These are phyloP conservation scores for Intellagama lesueurii DNA, from an alignment of 2,797 vertebrate species.

Conservation along the genomic window DNA sequence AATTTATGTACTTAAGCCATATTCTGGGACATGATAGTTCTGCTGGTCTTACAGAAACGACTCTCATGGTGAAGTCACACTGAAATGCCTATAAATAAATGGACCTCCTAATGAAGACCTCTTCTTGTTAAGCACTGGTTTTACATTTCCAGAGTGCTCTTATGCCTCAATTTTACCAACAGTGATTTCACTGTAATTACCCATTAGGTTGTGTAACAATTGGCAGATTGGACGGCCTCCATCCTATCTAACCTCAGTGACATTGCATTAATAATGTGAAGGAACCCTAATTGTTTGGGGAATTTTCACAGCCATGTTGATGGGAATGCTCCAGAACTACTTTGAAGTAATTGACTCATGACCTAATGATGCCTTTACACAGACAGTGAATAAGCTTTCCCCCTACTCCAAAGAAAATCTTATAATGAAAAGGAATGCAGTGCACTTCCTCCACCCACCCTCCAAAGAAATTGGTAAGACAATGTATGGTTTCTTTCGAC, in stretches of 20 bases:
- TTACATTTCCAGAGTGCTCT: background rate
- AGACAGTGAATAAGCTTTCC: too few species aligned
- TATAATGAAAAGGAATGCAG: too few species aligned
- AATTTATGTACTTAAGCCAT: background rate
- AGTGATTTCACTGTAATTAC: background rate
- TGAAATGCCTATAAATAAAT: background rate
- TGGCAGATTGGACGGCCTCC: background rate
- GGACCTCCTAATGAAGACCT: background rate
- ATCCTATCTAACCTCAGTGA: background rate
- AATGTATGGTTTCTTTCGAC: too few species aligned
- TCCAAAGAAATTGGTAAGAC: too few species aligned
- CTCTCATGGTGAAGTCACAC: background rate
- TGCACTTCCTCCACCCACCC: too few species aligned
- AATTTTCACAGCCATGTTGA: background rate
- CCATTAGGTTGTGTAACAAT: background rate
- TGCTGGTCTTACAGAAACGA: conserved; percentile 8
- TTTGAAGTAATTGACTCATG: too few species aligned
- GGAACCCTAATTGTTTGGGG: background rate
- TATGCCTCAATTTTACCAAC: background rate
- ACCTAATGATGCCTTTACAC: too few species aligned
- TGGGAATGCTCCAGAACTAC: background rate
- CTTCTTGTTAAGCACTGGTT: background rate
- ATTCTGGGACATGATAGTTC: conserved; percentile 3
- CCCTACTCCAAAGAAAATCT: too few species aligned
- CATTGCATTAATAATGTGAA: background rate